A percentile compares a stretch with the other conserved stretches of the same genome.
Evolutionary conservation across 1,140 invertebrate genomes (phyloP).

Genomic region (Calosoma granatense): DNA sequence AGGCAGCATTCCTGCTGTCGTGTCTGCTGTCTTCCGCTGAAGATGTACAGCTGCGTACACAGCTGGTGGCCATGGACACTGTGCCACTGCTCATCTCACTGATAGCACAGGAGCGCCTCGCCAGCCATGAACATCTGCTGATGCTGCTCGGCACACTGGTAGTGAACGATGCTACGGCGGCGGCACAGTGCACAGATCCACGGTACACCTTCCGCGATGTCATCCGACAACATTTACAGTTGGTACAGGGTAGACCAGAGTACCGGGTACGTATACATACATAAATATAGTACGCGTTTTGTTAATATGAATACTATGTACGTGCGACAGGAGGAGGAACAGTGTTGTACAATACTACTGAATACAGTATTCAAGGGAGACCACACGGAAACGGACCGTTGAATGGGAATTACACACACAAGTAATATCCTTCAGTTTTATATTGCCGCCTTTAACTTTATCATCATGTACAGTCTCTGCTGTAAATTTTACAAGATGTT

Average conservation of each 20-base stretch:
- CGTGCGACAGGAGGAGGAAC: not conserved
- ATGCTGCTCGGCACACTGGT: conserved; percentile 21
- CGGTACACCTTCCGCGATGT: conserved; percentile 21
- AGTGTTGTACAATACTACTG: not conserved
- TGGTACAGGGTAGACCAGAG: conserved; percentile 22
- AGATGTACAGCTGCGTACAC: conserved; percentile 39
- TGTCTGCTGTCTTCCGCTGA: conserved; percentile 42
- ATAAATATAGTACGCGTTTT: not conserved
- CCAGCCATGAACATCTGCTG: conserved; percentile 28
- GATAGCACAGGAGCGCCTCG: conserved; percentile 20
- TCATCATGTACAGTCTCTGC: no score
- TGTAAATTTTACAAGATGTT: no score
- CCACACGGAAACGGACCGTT: not conserved
- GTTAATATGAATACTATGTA: no score
- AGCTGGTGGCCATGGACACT: not conserved
- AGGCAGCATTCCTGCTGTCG: conserved; percentile 57
- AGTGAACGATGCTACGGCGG: conserved; percentile 23
- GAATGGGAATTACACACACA: no score
- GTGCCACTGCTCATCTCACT: conserved; percentile 23
- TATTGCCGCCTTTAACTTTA: no score
- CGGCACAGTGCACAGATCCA: conserved; percentile 22
- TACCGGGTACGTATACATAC: conserved; percentile 17
- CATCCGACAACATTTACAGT: conserved; percentile 20
- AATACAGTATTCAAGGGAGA: not conserved
- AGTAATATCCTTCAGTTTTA: no score